Evolutionary conservation across 2,797 vertebrate genomes (phyloP).

Genomic region (Hydrolagus colliei): DNA sequence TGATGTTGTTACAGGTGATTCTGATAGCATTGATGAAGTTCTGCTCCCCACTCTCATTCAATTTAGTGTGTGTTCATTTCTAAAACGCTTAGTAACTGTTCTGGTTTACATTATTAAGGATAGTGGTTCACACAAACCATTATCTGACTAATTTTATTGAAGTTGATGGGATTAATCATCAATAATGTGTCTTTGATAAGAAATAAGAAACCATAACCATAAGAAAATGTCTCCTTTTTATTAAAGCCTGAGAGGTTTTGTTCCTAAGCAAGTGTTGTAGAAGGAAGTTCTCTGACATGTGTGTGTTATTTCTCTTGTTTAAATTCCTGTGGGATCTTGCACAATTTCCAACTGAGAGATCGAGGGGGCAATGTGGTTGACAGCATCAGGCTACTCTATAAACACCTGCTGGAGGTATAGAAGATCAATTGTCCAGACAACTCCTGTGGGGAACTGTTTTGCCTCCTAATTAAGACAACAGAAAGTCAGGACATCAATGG

Average conservation of each 20-base stretch:
- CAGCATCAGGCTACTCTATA: too few species aligned
- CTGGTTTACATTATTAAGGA: neutral
- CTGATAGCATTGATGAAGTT: neutral
- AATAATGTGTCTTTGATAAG: neutral
- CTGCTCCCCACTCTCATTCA: too few species aligned
- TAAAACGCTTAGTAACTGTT: neutral
- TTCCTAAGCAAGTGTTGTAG: too few species aligned
- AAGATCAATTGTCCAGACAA: too few species aligned
- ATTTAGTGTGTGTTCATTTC: neutral
- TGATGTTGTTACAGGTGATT: too few species aligned
- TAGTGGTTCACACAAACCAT: neutral
- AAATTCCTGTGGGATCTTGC: neutral
- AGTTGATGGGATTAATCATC: neutral
- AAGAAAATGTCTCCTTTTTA: neutral
- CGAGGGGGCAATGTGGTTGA: neutral
- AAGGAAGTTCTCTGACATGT: too few species aligned
- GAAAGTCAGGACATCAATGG: too few species aligned
- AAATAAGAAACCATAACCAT: neutral
- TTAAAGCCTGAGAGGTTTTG: neutral
- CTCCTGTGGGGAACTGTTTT: too few species aligned
- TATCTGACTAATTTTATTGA: neutral
- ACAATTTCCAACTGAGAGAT: neutral
- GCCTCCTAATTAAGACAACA: too few species aligned
- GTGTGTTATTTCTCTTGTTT: neutral
- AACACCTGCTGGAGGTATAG: too few species aligned